Evolutionary conservation across 35 echinoderm and acorn worm species (phyloP).

Genomic region (Apostichopus parvimensis): DNA sequence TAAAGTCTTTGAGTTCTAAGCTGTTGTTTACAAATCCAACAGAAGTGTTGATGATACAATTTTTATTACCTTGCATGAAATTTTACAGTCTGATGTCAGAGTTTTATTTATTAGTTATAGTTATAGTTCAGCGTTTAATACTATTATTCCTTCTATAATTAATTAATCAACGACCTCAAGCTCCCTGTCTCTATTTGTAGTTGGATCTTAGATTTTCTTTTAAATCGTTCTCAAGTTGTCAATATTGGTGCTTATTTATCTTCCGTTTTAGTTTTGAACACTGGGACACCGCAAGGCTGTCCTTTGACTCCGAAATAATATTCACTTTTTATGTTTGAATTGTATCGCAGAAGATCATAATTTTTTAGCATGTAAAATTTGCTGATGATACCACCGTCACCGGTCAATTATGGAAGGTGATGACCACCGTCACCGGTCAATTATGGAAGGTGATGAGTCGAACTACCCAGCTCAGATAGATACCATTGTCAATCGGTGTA

Average conservation of each 20-base stretch:
- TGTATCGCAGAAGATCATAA: neutral
- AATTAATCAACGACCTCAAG: too few species aligned
- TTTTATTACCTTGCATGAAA: constrained; percentile 29
- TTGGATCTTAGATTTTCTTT: neutral
- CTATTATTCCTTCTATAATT: neutral
- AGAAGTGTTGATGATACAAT: constrained; percentile 42
- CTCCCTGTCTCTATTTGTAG: too few species aligned
- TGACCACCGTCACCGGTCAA: neutral
- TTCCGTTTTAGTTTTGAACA: constrained; percentile 19
- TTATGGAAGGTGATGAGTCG: neutral
- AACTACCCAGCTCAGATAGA: constrained; percentile 5
- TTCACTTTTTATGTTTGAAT: constrained; percentile 5
- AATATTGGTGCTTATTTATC: neutral
- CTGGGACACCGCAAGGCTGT: constrained; percentile 31
- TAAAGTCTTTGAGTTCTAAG: too few species aligned
- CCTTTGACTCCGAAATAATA: constrained; percentile 7
- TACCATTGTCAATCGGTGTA: too few species aligned
- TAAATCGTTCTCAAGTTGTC: constrained; percentile 21
- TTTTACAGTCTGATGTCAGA: constrained; percentile 35
- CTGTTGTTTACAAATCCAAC: too few species aligned
- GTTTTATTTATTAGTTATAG: constrained; percentile 1
- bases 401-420: neutral
- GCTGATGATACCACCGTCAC: constrained; percentile 33
- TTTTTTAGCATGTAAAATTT: neutral
- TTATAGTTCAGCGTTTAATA: neutral